Percentiles rank a stretch among this genome's conserved stretches.
phyloP scores from a whole-genome alignment of 2,113 vertebrate species.

The Alectura lathami region DNA sequence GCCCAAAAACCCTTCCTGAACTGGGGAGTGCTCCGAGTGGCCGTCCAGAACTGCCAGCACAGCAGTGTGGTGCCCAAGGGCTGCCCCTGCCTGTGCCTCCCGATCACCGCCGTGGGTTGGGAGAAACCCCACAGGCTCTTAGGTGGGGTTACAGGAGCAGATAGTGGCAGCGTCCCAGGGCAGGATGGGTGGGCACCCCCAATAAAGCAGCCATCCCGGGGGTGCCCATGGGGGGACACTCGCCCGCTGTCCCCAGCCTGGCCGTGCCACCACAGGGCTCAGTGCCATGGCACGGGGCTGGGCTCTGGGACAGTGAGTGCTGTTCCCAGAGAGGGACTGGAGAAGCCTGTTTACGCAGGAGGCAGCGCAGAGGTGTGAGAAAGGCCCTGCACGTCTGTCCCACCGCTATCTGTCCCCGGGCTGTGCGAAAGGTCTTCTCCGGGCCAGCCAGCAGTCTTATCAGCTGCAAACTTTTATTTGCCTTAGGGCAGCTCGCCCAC shows the following conservation, averaged over 20 bases:
- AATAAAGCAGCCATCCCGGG: background rate
- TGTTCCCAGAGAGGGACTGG: background rate
- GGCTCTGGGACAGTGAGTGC: fast-evolving
- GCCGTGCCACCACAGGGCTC: background rate
- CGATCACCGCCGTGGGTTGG: too few relatives aligned
- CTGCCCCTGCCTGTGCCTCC: background rate
- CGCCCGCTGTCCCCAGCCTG: fast-evolving
- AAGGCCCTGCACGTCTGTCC: background rate
- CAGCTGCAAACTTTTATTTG: constrained; percentile 74
- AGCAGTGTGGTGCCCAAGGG: background rate
- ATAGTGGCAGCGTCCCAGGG: background rate
- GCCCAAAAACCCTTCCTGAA: background rate
- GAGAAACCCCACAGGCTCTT: background rate
- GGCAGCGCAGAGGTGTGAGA: background rate
- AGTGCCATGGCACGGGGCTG: fast-evolving
- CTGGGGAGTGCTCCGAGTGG: background rate
- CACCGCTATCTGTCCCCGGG: background rate
- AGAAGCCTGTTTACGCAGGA: constrained; percentile 30
- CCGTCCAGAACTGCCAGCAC: background rate
- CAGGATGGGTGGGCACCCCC: background rate
- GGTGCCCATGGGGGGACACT: background rate
- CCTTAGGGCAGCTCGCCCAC: constrained; percentile 19
- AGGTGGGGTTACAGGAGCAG: too few relatives aligned
- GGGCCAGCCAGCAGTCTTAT: constrained; percentile 60
- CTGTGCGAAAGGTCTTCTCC: background rate